Evolutionary conservation across 2,113 vertebrate genomes (phyloP), one percentile per base, ranked within the genome.

Genomic region (Notarius lentiginosus): DNA sequence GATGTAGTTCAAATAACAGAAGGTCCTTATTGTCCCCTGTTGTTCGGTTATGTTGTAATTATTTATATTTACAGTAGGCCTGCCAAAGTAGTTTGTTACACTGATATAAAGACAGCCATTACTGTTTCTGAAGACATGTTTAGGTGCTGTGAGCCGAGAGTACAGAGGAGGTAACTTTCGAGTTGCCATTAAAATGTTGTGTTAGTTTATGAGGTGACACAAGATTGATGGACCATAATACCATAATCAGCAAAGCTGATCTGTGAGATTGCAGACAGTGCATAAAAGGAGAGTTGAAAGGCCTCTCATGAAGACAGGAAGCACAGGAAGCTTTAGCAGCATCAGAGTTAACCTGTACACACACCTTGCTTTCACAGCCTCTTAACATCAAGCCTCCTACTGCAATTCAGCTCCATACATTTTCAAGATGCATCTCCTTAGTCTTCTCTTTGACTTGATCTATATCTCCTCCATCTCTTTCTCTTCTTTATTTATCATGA

Each of bases 141-240:
- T 65, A 82, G 30, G 76, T 84, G 85, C 24, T 76, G 10, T 76
- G 82, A 76, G 73, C 61, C 58, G 34, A 76, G 82, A 53, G 49
- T 84, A 58, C 11, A 58, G n/a, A 77, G 61, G 68, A 87, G 88
- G 76, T 66, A 84, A 87, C 49, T 24, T 53, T 30, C 27, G 58
- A 47, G 80, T 86, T 83, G 68, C 81, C 11, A 75, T 84, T 84
- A 82, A 84, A 81, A 68, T 60, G 77, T 58, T 49, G 14, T 87
- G 76, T 76, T n/a, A 58, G 83, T 89, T 88, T 83, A 83, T 83
- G 84, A 86, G 65, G 86, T 80, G 73, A 65, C 65, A 58, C 22
- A 58, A 15, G 47, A 80, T 75, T 88, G 84, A 83, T 86, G 80
- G 80, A 24, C 17, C 3, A 20, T 83, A 68, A 80, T 87, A 79